A percentile compares a stretch with the other conserved stretches of the same genome.
Conservation (phyloP, 1,140 invertebrate species). For the Caenorhabditis brenneri region DNA sequence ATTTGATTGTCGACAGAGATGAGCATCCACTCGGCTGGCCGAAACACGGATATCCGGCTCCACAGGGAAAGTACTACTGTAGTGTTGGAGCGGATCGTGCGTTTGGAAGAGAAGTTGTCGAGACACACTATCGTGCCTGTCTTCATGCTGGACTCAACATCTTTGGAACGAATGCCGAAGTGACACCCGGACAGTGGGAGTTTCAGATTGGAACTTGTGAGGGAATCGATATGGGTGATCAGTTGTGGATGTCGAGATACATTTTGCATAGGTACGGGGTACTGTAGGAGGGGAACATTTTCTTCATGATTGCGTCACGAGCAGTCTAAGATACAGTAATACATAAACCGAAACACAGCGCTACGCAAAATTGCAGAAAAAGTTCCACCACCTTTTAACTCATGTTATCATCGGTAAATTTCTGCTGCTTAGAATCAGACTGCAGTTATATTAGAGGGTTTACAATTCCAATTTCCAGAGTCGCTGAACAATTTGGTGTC, state of each 20-base stretch:
- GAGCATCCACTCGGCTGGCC: constrained; percentile 90
- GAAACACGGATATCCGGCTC: constrained; percentile 86
- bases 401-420: too few relatives aligned
- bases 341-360: too few relatives aligned
- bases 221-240: constrained; percentile 83
- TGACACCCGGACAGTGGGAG: constrained; percentile 79
- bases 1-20: constrained; percentile 85
- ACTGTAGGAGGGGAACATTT: too few relatives aligned
- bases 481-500: constrained; percentile 76
- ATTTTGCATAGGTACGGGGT: constrained; percentile 77
- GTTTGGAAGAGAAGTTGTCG: constrained; percentile 87
- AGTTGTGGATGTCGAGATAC: constrained; percentile 86
- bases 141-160: constrained; percentile 87
- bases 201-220: constrained; percentile 75
- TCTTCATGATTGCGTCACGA: too few relatives aligned
- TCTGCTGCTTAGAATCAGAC: too few relatives aligned
- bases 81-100: constrained; percentile 90
- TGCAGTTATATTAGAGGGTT: too few relatives aligned
- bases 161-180: constrained; percentile 87
- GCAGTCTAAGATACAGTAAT: too few relatives aligned
- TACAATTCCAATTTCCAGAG: constrained; percentile 72
- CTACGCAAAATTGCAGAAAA: too few relatives aligned
- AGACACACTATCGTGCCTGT: constrained; percentile 80
- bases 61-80: constrained; percentile 84
- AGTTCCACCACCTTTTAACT: too few relatives aligned